Base-by-base conservation (phyloP, 2,888 invertebrate genomes). In the Aproaerema taeniolella region DNA sequence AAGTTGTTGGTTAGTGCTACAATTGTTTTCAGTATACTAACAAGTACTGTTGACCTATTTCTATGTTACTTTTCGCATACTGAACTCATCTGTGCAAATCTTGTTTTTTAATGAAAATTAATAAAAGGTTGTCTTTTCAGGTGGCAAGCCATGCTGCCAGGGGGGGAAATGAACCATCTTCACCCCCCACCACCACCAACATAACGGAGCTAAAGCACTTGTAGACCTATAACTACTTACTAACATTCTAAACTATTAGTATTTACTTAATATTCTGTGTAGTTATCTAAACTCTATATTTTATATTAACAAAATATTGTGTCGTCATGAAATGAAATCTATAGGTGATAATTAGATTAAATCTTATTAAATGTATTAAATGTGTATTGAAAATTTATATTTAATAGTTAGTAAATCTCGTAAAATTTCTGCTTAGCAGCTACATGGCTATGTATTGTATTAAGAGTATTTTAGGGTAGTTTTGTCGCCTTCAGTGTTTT, bases 61-160 rank as follows among this genome's bases (percentile, higher is more conserved):
- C n/a, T n/a, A n/a, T n/a, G n/a, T n/a, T n/a, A n/a, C n/a, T n/a
- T n/a, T n/a, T n/a, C n/a, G n/a, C n/a, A n/a, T n/a, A n/a, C n/a
- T n/a, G n/a, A n/a, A n/a, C n/a, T n/a, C n/a, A n/a, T n/a, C n/a
- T n/a, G n/a, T n/a, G n/a, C n/a, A n/a, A n/a, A n/a, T n/a, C n/a
- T n/a, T n/a, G n/a, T n/a, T n/a, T n/a, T n/a, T n/a, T n/a, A n/a
- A n/a, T n/a, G n/a, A n/a, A 20, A 20, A 20, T 20, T 20, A 20
- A 20, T 20, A 8, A n/a, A n/a, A n/a, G n/a, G n/a, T n/a, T n/a
- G n/a, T n/a, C n/a, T n/a, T 20, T 20, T 20, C 76, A 87, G 87
- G 77, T 34, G 73, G 66, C 43, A 83, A 78, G 61, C 83, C 81
- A 40, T 83, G 82, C 62, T 80, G 83, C 68, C 69, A 77, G 49